Percentiles rank a stretch among this genome's conserved stretches.
Conservation (phyloP, 1,140 invertebrate species). For the Plectrocnemia conspersa region DNA sequence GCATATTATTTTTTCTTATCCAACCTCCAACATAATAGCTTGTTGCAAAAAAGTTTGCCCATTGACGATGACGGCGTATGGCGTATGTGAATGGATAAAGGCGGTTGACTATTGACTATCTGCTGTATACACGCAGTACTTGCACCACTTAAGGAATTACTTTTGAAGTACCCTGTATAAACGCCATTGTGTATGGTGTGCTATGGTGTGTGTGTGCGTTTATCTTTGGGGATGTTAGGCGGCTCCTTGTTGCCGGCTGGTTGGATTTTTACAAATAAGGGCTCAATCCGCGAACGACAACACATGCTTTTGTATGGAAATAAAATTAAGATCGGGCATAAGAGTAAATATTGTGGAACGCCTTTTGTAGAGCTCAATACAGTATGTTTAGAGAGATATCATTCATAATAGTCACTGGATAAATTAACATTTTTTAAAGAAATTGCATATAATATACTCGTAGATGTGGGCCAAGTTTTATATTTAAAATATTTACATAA, state of each 20-base stretch:
- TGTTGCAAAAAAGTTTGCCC: no score
- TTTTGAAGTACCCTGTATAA: conserved; percentile 14
- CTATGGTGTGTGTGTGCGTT: neutral
- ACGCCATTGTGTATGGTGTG: conserved; percentile 5
- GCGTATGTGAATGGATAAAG: neutral
- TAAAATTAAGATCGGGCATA: conserved; percentile 13
- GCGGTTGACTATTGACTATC: conserved; percentile 14
- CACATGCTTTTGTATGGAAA: conserved; percentile 12
- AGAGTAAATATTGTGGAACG: conserved; percentile 11
- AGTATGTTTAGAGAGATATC: neutral
- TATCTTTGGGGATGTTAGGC: conserved; percentile 4
- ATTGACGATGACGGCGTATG: neutral
- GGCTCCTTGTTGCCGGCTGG: neutral
- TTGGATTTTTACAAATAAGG: neutral
- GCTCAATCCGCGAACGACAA: neutral
- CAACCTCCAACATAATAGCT: no score
- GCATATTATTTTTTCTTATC: neutral
- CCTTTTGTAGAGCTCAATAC: neutral
- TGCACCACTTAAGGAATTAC: conserved; percentile 19
- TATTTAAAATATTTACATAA: no score
- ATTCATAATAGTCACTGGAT: neutral
- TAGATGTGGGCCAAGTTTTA: no score
- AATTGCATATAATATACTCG: neutral
- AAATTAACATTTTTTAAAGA: neutral
- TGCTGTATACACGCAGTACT: neutral